Evolutionary conservation across 1,140 invertebrate genomes (phyloP), one percentile per base, ranked within the genome.

Genomic region (Argopecten irradians): DNA sequence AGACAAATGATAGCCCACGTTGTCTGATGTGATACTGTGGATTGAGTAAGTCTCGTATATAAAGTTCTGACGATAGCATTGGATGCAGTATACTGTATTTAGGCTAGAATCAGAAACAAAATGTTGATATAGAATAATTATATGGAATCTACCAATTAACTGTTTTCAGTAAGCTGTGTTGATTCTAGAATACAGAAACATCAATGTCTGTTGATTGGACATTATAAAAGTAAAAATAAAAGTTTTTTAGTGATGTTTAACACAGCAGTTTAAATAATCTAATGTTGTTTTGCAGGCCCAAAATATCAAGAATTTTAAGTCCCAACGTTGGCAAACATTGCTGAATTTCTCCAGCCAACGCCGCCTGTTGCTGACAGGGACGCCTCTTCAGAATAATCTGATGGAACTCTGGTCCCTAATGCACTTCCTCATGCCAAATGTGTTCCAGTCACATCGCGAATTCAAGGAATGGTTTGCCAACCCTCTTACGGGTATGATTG

Each of bases 251-350:
- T 13, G 36, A 39, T 8, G 36, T 39, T 13, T 39, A 13, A 8
- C 13, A 71, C 55, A 28, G n/a, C n/a, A n/a, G n/a, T n/a, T n/a
- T n/a, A 71, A 71, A 28, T n/a, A 1, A 28, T 71, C 16, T 16
- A 71, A 71, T 28, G 5, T 71, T n/a, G n/a, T 71, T 84, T 92
- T 94, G 34, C 87, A 96, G 96, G 99, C 99, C 33, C 99, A 99
- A 94, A 99, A 99, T 95, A 99, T 99, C 87, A 99, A 99, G 96
- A 99, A 99, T 96, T 99, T 99, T 94, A 99, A 99, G 96, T 99
- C 98, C 19, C 99, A 99, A 95, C 96, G 99, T 84, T 99, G 99
- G 99, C 99, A 99, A 95, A 97, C 99, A 92, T 95, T 99, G 85
- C 96, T 99, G 11, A 99, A 99, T 95, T 99, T 99, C 95, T 97